Base-by-base conservation (phyloP, 1,140 invertebrate genomes). In the Drosophila prosaltans region DNA sequence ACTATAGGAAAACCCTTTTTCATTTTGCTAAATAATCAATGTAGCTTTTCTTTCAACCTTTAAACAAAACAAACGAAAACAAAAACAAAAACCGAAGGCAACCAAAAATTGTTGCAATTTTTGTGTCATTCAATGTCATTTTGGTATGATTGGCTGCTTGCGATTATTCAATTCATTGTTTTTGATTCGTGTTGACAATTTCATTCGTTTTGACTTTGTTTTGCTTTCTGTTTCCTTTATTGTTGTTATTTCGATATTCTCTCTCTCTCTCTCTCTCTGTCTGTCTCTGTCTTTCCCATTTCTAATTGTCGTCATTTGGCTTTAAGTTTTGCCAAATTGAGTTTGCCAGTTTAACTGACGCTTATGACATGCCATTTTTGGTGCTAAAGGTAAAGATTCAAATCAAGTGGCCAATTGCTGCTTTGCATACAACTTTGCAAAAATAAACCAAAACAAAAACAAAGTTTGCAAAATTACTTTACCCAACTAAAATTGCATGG, bases 291-390 rank as follows among this genome's bases (percentile, higher is more conserved):
- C 48, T 69, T 11, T 7, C 11, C 28, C 10, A 28, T 28, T 67
- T 74, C 72, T 75, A 76, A 76, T 76, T 76, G 74, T 76, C 74
- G 74, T 76, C 74, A 76, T 76, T 36, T 66, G 73, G 43, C 32
- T 16, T 26, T 66, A 51, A 51, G 45, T 51, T 51, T 69, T 57
- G 59, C 60, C 73, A 76, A 76, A 76, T 76, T 76, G 61, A 75
- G 73, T 69, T 76, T 24, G 45, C n/a, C 32, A 5, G 57, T 26
- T 43, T 26, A 5, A 36, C 32, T 36, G 32, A 36, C 58, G 55
- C 60, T 76, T 73, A 73, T 69, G 73, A 76, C 74, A 76, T 65
- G 74, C 73, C 74, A 76, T 55, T 36, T 69, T 43, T 59, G 58
- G 65, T 21, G 21, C 45, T 51, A 51, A 51, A 10, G 45, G 45